These are phyloP conservation scores for Pelusios castaneus DNA, from an alignment of 2,113 vertebrate species.

Conservation along the genomic window DNA sequence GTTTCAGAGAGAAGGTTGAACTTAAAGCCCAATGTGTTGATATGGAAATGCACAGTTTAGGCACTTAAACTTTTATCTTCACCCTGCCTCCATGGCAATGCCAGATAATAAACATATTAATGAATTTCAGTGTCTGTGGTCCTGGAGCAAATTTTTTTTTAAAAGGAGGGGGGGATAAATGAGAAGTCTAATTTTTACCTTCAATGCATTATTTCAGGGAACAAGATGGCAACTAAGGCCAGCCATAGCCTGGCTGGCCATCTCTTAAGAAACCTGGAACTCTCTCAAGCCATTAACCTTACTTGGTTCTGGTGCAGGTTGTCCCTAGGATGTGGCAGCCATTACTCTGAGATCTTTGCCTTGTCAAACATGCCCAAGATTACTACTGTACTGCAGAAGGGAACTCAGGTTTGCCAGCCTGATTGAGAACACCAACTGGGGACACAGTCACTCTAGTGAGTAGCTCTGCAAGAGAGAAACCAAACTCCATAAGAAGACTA, in stretches of 20 bases:
- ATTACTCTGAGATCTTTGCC: neutral
- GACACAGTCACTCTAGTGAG: accelerated
- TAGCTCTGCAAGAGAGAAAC: neutral
- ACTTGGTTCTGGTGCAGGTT: accelerated
- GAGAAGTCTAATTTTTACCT: too few relatives aligned
- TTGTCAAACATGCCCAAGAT: neutral
- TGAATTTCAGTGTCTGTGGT: neutral
- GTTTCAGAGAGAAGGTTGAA: neutral
- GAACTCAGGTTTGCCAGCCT: neutral
- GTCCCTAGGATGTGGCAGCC: neutral
- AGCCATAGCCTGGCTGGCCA: neutral
- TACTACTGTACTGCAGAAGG: accelerated
- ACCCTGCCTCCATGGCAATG: neutral
- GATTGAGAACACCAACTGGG: neutral
- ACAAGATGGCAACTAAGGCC: neutral
- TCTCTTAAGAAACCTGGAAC: neutral
- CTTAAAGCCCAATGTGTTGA: neutral
- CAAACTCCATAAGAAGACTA: neutral
- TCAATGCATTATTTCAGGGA: neutral
- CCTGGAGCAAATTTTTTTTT: too few relatives aligned
- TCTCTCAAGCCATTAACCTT: neutral
- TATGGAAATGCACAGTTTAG: neutral
- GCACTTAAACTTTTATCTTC: neutral
- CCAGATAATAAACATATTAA: neutral
- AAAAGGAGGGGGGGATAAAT: too few relatives aligned